Base-by-base conservation (phyloP, 2,888 invertebrate genomes). In the Limnephilus auricula region DNA sequence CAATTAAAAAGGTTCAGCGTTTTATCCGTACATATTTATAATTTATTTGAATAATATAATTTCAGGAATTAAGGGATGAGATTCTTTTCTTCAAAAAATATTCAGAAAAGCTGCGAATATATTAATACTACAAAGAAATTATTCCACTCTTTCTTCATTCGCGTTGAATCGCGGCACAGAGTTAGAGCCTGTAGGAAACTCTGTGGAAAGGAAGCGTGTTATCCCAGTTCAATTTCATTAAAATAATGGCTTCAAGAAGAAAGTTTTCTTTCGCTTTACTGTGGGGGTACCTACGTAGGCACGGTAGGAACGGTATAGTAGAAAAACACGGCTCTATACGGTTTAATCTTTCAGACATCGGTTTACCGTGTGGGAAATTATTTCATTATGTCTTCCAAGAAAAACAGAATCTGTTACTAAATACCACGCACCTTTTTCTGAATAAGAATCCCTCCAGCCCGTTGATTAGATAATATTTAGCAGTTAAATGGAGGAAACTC, bases 181-280 rank as follows among this genome's bases (percentile, higher is more conserved):
- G 15, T 5, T 13, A n/a, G 65, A 65, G 65, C 25, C n/a, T n/a
- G 65, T 25, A 65, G 65, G 65, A 65, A 65, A 34, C 37, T 79
- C 65, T 65, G 84, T 32, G 32, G 90, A 90, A 83, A 37, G 30
- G 34, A 40, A 79, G 89, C 50, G 91, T 79, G 89, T 91, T 91
- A 91, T 91, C 91, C 89, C 89, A 91, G 91, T 91, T 91, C 91
- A 91, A 91, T 91, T 91, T 91, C 91, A 91, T 91, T 91, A 91
- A 91, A 91, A 91, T 91, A 89, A 91, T 91, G 91, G 91, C 89
- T 84, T 91, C 89, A 89, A 83, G 89, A 89, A 37, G 89, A 91
- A 91, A 91, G 50, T 88, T 90, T 90, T 90, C 88, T 87, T 88
- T 40, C 78, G 87, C 30, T 79, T 34, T 6, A 83, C 34, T 83